phyloP scores from a whole-genome alignment of 2,797 vertebrate genomes.

The Cyprinodon diabolis region DNA sequence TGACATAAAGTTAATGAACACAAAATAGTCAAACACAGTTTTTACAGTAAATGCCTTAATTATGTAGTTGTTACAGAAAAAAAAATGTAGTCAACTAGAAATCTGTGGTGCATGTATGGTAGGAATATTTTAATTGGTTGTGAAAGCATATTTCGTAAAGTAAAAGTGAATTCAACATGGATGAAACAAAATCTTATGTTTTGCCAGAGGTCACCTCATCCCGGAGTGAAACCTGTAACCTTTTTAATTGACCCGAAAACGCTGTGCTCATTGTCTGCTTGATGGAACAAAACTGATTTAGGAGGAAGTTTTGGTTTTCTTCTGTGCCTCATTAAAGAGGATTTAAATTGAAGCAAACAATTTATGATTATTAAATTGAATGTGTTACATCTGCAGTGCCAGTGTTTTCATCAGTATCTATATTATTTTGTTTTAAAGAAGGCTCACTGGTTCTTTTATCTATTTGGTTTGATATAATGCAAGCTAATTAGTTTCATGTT shows the following conservation, averaged over 20 bases:
- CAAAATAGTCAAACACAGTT: no score
- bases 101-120: no score
- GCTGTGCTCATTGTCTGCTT: not conserved
- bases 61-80: no score
- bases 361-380: no score
- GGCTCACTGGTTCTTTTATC: not conserved
- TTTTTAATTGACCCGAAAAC: not conserved
- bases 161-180: no score
- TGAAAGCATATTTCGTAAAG: no score
- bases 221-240: not conserved
- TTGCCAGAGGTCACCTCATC: not conserved
- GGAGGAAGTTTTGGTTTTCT: not conserved
- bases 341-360: conserved; percentile 9
- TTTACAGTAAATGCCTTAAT: no score
- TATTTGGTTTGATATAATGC: conserved; percentile 12
- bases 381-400: not conserved
- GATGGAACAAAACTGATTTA: not conserved
- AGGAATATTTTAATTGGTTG: no score
- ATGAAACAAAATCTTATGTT: not conserved
- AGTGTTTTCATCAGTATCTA: not conserved
- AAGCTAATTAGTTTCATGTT: conserved; percentile 11
- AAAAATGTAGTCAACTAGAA: no score
- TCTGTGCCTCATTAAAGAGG: not conserved
- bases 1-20: no score
- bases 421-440: not conserved